phyloP scores from a whole-genome alignment of 2,113 vertebrate genomes.

The Anser cygnoides region DNA sequence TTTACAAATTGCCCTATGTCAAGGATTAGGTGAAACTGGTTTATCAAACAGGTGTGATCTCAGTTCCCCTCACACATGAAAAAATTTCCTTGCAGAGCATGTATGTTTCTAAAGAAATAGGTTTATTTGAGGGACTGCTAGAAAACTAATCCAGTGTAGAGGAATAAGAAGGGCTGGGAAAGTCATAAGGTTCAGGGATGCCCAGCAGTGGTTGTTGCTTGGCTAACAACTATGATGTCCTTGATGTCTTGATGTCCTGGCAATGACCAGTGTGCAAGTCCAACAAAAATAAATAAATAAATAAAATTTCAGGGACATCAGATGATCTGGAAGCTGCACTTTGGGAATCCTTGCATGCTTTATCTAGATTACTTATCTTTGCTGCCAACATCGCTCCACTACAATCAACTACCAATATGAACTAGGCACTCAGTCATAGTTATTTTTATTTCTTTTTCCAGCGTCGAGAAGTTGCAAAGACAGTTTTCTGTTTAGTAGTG shows the following conservation, averaged over 20 bases:
- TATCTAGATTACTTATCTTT: background rate
- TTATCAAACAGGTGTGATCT: background rate
- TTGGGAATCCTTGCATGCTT: background rate
- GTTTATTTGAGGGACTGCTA: background rate
- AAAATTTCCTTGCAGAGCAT: background rate
- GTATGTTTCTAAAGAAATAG: background rate
- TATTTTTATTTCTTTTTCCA: slow-evolving; percentile 59
- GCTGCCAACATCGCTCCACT: background rate
- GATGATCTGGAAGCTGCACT: background rate
- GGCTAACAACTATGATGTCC: background rate
- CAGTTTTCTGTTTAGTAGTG: slow-evolving; percentile 95
- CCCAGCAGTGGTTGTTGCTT: background rate
- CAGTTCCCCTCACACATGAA: background rate
- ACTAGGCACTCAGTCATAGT: background rate
- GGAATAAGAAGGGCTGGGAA: background rate
- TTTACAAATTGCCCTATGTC: background rate
- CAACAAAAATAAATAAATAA: background rate
- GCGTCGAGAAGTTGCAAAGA: slow-evolving; percentile 97
- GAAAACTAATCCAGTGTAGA: background rate
- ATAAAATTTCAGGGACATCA: background rate
- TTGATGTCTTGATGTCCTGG: background rate
- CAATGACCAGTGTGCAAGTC: background rate
- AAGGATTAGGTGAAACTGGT: background rate
- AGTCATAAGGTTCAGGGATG: background rate
- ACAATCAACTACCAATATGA: background rate